phyloP scores from a whole-genome alignment of 2,797 vertebrate species.

The Cossypha dichroa region DNA sequence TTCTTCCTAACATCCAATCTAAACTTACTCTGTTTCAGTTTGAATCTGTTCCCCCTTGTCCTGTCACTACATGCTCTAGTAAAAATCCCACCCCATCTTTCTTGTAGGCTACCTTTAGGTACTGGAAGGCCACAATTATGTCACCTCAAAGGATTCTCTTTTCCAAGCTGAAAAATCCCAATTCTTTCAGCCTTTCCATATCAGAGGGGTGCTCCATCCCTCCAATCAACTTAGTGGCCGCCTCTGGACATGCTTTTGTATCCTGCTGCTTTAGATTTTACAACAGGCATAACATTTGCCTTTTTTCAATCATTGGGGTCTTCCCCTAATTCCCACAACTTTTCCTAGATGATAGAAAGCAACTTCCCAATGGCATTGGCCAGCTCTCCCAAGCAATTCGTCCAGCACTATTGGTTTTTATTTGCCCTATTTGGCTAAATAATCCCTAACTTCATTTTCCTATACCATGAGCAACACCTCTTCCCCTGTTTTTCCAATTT shows the following conservation, averaged over 20 bases:
- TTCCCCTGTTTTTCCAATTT: background rate
- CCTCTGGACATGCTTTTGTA: rapidly evolving
- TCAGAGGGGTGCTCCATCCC: background rate
- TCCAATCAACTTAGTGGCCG: background rate
- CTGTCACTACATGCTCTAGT: background rate
- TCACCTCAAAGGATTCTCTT: background rate
- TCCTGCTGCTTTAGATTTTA: background rate
- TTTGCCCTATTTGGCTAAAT: background rate
- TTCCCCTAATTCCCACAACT: background rate
- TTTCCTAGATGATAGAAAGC: background rate
- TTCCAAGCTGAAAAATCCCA: background rate
- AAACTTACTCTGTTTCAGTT: background rate
- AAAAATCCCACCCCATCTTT: background rate
- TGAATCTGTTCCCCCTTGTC: background rate
- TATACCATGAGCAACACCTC: background rate
- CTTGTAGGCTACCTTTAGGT: background rate
- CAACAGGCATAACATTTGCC: background rate
- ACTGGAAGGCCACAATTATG: background rate
- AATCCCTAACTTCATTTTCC: background rate
- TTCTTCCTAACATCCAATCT: background rate
- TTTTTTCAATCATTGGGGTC: background rate
- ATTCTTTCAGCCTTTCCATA: background rate
- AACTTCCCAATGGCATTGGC: background rate
- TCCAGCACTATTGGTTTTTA: background rate
- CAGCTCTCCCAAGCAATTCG: background rate